Conservation (phyloP, 2,113 vertebrate species). For the Struthidea cinerea region DNA sequence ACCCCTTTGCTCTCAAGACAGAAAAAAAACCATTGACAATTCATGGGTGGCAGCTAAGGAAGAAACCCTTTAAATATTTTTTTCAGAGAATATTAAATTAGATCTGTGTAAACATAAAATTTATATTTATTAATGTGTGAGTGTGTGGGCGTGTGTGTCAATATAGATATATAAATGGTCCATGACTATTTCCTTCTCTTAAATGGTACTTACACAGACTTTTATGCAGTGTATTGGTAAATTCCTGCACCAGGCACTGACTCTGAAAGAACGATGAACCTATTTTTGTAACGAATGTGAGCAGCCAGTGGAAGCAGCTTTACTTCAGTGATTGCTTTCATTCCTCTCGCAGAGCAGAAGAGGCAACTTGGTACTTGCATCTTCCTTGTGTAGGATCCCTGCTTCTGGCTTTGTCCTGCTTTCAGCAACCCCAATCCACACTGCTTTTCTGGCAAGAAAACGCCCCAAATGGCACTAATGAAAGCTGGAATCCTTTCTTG, state of each 20-base stretch:
- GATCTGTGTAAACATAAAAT: constrained; percentile 50
- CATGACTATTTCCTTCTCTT: constrained; percentile 45
- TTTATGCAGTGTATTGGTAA: constrained; percentile 8
- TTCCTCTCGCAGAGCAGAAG: background rate
- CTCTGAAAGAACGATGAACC: background rate
- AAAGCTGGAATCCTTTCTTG: background rate
- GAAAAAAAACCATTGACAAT: background rate
- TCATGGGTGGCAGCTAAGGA: constrained; percentile 45
- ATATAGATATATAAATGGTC: constrained; percentile 46
- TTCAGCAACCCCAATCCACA: background rate
- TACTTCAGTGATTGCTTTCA: background rate
- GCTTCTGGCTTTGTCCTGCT: background rate
- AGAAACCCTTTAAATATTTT: constrained; percentile 34
- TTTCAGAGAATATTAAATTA: constrained; percentile 53
- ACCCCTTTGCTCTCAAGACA: background rate
- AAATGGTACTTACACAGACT: constrained; percentile 52
- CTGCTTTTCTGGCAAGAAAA: background rate
- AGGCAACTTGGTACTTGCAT: background rate
- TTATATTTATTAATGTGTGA: constrained; percentile 56
- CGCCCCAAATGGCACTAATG: background rate
- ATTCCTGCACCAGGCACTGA: constrained; percentile 25
- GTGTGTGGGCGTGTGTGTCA: background rate
- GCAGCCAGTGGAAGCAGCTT: constrained; percentile 13
- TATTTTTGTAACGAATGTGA: background rate
- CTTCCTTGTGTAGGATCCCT: background rate